phyloP scores from a whole-genome alignment of 2,888 invertebrate species.

The Anorthoa munda region DNA sequence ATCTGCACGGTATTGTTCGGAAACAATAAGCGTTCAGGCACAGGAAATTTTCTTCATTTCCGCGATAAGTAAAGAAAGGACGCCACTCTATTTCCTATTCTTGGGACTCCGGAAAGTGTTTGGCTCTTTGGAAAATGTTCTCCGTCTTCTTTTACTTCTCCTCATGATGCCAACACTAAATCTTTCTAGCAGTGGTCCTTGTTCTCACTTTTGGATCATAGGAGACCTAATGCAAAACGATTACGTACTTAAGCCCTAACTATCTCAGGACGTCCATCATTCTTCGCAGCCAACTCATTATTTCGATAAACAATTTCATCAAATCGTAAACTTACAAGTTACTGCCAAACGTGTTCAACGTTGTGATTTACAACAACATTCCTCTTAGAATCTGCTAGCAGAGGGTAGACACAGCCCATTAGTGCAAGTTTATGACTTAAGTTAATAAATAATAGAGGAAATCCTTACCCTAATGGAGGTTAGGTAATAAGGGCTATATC shows the following conservation, averaged over 20 bases:
- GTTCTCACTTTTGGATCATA: neutral
- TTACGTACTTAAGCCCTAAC: neutral
- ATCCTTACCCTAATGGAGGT: slow-evolving; percentile 13
- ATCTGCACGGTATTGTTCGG: slow-evolving; percentile 20
- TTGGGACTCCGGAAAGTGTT: neutral
- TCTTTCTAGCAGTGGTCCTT: neutral
- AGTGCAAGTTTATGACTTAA: slow-evolving; percentile 10
- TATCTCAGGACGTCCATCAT: neutral
- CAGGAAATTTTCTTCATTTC: neutral
- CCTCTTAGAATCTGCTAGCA: neutral
- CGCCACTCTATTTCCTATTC: neutral
- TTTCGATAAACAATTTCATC: neutral
- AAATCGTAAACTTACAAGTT: slow-evolving; percentile 11
- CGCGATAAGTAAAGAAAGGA: neutral
- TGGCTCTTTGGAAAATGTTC: neutral
- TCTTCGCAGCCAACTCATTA: neutral
- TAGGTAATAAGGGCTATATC: slow-evolving; percentile 24
- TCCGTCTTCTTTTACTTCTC: neutral
- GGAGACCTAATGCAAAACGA: neutral
- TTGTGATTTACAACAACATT: slow-evolving; percentile 12
- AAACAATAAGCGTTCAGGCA: neutral
- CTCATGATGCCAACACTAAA: neutral
- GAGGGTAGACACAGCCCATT: neutral
- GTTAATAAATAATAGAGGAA: slow-evolving; percentile 14
- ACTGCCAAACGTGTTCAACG: neutral